These are phyloP conservation scores for Epinephelus cyanopodus DNA, from an alignment of 2,113 vertebrate species.

Conservation along the genomic window DNA sequence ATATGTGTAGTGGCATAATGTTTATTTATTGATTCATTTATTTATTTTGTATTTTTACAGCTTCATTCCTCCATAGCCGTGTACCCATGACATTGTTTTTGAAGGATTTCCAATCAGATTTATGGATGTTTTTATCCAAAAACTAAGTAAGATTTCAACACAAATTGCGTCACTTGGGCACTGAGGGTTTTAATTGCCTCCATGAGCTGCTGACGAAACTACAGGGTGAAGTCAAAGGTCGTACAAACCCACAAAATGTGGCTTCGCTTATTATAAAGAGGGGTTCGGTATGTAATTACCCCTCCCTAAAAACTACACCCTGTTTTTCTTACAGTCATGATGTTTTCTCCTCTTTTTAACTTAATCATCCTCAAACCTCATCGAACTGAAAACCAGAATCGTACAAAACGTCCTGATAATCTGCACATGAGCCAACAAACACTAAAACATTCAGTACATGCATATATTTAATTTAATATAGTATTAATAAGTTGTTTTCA, in stretches of 20 bases:
- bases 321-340: not conserved
- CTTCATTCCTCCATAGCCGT: too few species aligned
- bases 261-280: not conserved
- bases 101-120: not conserved
- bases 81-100: too few species aligned
- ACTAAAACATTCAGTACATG: not conserved
- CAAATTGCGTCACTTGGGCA: not conserved
- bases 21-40: too few species aligned
- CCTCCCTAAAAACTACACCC: conserved; percentile 26
- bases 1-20: too few species aligned
- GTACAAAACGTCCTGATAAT: not conserved
- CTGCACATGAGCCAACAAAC: not conserved
- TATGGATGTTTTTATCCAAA: not conserved
- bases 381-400: too few species aligned
- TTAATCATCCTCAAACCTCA: not conserved
- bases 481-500: too few species aligned
- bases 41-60: too few species aligned
- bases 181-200: not conserved
- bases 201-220: not conserved
- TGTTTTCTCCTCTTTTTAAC: not conserved
- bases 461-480: too few species aligned
- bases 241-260: conserved; percentile 17
- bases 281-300: conserved; percentile 40
- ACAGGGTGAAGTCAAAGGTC: conserved; percentile 16
- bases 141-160: not conserved